phyloP scores from a whole-genome alignment of 2,888 invertebrate genomes.

The Dynastes maya region DNA sequence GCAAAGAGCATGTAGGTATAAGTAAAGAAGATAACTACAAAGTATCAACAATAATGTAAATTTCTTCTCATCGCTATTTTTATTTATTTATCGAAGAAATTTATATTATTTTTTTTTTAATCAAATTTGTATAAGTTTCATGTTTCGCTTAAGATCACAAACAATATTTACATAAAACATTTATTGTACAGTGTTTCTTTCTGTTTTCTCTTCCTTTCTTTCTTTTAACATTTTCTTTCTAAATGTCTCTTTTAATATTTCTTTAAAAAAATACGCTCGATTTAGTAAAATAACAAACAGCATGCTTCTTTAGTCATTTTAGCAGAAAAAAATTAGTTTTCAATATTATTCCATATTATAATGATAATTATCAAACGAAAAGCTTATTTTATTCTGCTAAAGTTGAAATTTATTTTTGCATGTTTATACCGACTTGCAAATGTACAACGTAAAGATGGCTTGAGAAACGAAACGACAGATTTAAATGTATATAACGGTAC shows the following conservation, averaged over 20 bases:
- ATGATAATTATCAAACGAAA: constrained; percentile 1
- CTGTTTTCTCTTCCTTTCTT: constrained; percentile 2
- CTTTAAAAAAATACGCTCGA: constrained; percentile 18
- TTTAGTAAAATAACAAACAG: constrained; percentile 32
- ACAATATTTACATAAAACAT: no score
- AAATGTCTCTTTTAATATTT: constrained; percentile 11
- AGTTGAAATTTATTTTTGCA: constrained; percentile 54
- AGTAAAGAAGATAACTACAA: background rate
- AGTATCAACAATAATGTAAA: constrained; percentile 11
- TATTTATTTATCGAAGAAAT: constrained; percentile 1
- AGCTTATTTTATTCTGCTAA: constrained; percentile 52
- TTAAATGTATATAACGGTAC: constrained; percentile 16
- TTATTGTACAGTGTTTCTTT: constrained; percentile 19
- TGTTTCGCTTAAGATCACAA: no score
- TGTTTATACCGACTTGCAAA: constrained; percentile 48
- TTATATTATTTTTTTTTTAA: background rate
- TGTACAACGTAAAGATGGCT: constrained; percentile 8
- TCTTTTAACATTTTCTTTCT: no score
- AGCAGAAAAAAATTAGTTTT: constrained; percentile 36
- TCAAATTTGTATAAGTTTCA: no score
- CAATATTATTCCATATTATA: background rate
- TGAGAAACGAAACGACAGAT: no score
- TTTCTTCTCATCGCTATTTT: constrained; percentile 18
- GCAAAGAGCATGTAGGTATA: constrained; percentile 46
- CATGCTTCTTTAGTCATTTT: constrained; percentile 47